phyloP scores from a whole-genome alignment of 2,113 vertebrate species.

The Malurus cyaneus region DNA sequence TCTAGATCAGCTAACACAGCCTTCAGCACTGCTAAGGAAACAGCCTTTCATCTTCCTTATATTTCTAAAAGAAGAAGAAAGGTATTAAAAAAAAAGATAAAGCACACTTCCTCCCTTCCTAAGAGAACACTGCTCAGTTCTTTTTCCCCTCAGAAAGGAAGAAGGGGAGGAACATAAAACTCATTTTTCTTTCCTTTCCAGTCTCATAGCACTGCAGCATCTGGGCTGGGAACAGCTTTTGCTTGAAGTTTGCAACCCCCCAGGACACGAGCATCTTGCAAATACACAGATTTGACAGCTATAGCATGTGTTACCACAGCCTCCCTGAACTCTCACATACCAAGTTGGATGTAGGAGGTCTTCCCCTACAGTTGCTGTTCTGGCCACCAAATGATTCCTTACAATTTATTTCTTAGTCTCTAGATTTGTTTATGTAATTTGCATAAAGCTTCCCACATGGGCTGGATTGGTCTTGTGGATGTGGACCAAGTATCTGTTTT shows the following conservation, averaged over 20 bases:
- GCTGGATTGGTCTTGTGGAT: not conserved
- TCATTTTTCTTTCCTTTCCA: not conserved
- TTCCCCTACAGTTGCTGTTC: conserved; percentile 26
- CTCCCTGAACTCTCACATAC: not conserved
- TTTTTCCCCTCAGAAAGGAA: not conserved
- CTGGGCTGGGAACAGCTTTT: not conserved
- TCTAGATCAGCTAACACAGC: not conserved
- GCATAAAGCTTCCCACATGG: conserved; percentile 16
- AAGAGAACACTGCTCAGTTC: not conserved
- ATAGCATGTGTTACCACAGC: not conserved
- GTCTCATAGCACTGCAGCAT: not conserved
- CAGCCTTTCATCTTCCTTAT: not conserved
- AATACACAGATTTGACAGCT: not conserved
- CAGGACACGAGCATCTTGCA: not conserved
- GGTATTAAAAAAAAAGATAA: not conserved
- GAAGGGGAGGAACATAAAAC: not conserved
- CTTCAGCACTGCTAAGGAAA: not conserved
- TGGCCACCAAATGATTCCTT: conserved; percentile 26
- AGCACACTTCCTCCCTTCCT: not conserved
- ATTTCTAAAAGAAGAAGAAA: not conserved
- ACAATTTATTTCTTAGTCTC: not conserved
- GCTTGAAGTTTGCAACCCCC: not conserved
- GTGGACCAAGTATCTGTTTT: not conserved
- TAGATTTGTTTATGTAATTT: not conserved
- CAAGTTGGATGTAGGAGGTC: not conserved